Percentiles rank a stretch among this genome's conserved stretches.
These are phyloP conservation scores for Chorisops tibialis DNA, from an alignment of 2,888 invertebrate genomes.

Conservation along the genomic window DNA sequence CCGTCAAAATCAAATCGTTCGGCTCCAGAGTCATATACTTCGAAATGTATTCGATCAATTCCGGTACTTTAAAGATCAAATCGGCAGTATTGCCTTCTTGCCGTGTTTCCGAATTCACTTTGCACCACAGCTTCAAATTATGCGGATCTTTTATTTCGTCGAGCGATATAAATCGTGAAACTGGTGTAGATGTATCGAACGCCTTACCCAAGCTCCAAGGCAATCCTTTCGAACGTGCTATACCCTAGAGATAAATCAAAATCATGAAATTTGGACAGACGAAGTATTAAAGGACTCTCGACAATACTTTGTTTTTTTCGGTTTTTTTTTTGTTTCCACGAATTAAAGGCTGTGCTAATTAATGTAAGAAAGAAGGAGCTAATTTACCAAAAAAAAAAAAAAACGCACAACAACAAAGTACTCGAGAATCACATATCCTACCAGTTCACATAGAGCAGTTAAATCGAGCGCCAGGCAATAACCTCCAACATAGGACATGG, in stretches of 20 bases:
- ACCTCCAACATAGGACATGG: constrained; percentile 63
- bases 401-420: neutral
- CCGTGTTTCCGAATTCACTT: constrained; percentile 58
- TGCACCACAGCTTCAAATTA: constrained; percentile 59
- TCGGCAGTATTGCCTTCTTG: constrained; percentile 65
- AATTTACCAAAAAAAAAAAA: constrained; percentile 28
- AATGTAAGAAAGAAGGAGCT: too few relatives aligned
- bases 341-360: too few relatives aligned
- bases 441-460: constrained; percentile 60
- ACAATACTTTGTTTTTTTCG: too few relatives aligned
- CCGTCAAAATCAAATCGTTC: constrained; percentile 72
- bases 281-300: too few relatives aligned
- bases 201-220: constrained; percentile 76
- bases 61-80: constrained; percentile 63
- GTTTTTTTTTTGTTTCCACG: too few relatives aligned
- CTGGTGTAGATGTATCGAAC: constrained; percentile 75
- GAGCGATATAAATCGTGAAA: constrained; percentile 62
- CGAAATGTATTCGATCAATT: constrained; percentile 64
- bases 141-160: constrained; percentile 58
- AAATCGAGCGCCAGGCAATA: constrained; percentile 73
- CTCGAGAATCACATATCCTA: too few relatives aligned
- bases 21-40: constrained; percentile 67
- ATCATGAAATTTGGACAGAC: neutral
- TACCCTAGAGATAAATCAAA: constrained; percentile 42
- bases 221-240: constrained; percentile 58